Evolutionary conservation across 2,797 vertebrate genomes (phyloP).

Genomic region (Emys orbicularis): DNA sequence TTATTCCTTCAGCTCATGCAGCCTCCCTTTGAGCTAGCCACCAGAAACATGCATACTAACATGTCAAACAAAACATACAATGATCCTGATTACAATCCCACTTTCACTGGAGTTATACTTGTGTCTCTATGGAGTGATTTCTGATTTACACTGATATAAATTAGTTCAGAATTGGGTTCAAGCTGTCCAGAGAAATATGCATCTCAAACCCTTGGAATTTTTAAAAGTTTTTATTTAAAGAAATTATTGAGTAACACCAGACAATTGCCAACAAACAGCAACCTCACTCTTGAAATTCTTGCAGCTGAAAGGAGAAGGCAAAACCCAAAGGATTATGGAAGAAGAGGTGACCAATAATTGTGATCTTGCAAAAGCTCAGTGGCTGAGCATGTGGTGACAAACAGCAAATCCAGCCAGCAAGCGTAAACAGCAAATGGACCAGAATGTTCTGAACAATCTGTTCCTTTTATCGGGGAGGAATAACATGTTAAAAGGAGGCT

Average conservation of each 20-base stretch:
- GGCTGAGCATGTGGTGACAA: conserved; percentile 29
- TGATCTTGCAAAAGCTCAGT: conserved; percentile 34
- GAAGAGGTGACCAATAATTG: background rate
- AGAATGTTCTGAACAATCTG: conserved; percentile 65
- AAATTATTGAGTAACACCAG: background rate
- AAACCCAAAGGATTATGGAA: background rate
- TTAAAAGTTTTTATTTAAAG: conserved; percentile 6
- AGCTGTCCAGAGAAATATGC: background rate
- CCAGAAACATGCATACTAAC: background rate
- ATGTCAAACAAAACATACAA: background rate
- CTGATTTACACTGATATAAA: background rate
- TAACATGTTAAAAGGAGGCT: background rate
- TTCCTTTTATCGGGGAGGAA: conserved; percentile 54
- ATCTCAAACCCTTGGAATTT: background rate
- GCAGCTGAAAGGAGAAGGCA: background rate
- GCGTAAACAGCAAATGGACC: conserved; percentile 42
- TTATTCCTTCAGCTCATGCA: background rate
- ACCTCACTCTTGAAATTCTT: background rate
- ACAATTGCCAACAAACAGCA: conserved; percentile 8
- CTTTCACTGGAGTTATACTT: conserved; percentile 30
- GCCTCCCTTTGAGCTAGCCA: background rate
- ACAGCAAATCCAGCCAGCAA: conserved; percentile 49
- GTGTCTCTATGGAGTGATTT: background rate
- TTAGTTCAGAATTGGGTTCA: background rate
- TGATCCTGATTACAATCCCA: background rate